phyloP scores from a whole-genome alignment of 2,888 invertebrate genomes.

The Ormyrus rosae region DNA sequence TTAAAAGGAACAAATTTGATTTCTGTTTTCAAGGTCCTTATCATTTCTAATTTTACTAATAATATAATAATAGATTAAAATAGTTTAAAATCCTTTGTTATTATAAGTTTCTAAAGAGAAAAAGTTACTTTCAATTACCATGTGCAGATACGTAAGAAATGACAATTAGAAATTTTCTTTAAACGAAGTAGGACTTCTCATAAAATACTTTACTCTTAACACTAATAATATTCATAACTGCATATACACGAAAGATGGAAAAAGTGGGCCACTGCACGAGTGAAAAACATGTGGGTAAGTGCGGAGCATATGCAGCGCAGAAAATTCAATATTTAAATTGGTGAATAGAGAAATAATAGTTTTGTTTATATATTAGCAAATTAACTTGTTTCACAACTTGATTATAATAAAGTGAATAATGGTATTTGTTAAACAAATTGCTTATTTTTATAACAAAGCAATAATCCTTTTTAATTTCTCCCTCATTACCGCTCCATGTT shows the following conservation, averaged over 20 bases:
- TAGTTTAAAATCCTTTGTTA: neutral
- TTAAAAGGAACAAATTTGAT: too few species aligned
- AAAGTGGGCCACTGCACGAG: neutral
- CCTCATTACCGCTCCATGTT: too few species aligned
- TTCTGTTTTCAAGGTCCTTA: too few species aligned
- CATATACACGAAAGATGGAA: neutral
- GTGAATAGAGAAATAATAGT: slow-evolving; percentile 25
- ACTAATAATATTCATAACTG: too few species aligned
- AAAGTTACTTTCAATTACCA: neutral
- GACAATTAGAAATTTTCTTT: neutral
- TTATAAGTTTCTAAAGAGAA: neutral
- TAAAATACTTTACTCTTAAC: neutral
- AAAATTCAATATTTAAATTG: slow-evolving; percentile 36
- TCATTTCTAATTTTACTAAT: too few species aligned
- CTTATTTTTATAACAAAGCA: neutral
- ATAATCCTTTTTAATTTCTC: too few species aligned
- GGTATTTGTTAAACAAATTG: slow-evolving; percentile 4
- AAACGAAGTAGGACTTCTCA: neutral
- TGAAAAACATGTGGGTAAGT: neutral
- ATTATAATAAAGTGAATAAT: slow-evolving; percentile 16
- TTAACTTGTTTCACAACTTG: slow-evolving; percentile 36
- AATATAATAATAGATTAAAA: neutral
- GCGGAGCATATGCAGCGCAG: neutral
- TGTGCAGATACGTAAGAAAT: neutral
- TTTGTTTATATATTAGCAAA: slow-evolving; percentile 24